phyloP scores from a whole-genome alignment of 2,888 invertebrate genomes.

The Meta bourneti region DNA sequence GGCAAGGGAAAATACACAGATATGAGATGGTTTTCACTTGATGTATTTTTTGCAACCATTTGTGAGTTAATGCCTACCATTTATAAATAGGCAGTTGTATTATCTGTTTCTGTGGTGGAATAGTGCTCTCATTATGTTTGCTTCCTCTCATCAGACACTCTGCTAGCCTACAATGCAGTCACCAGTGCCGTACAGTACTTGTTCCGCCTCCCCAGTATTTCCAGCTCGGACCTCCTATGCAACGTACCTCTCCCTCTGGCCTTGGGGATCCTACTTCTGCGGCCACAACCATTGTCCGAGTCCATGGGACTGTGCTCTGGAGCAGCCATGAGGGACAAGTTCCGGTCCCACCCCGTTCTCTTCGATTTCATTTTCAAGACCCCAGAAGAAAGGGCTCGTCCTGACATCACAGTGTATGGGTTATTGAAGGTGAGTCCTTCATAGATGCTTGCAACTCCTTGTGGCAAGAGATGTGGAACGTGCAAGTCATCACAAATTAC shows the following conservation, averaged over 20 bases:
- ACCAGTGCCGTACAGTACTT: constrained; percentile 50
- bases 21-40: too few relatives aligned
- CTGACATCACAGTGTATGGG: constrained; percentile 72
- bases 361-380: constrained; percentile 64
- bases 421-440: constrained; percentile 57
- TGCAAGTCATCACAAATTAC: too few relatives aligned
- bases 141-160: constrained; percentile 36
- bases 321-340: constrained; percentile 18
- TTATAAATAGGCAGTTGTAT: too few relatives aligned
- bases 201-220: constrained; percentile 20
- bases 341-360: constrained; percentile 51
- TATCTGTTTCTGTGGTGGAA: too few relatives aligned
- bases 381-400: constrained; percentile 30
- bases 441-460: too few relatives aligned
- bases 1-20: too few relatives aligned
- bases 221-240: constrained; percentile 27
- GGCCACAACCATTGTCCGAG: constrained; percentile 35
- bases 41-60: too few relatives aligned
- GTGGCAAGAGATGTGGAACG: too few relatives aligned
- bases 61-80: too few relatives aligned
- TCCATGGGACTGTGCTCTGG: neutral
- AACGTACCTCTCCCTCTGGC: constrained; percentile 48
- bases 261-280: constrained; percentile 50
- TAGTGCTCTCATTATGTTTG: neutral
- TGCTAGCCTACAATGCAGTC: constrained; percentile 55